phyloP scores from a whole-genome alignment of 1,140 invertebrate species.

The Babylonia areolata region DNA sequence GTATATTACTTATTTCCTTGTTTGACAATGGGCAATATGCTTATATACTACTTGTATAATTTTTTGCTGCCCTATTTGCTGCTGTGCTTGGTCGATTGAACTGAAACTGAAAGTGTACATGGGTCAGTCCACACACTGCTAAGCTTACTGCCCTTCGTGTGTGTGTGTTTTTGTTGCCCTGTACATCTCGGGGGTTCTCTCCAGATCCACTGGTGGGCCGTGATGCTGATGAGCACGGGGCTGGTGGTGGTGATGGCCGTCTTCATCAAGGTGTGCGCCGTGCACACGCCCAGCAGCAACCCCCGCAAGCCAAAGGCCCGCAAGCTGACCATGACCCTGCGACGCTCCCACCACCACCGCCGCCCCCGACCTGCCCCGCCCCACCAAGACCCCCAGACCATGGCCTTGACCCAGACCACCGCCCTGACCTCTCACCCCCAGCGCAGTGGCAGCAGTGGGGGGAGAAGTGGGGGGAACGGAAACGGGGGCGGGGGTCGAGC shows the following conservation, averaged over 20 bases:
- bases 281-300: constrained; percentile 98
- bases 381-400: background rate
- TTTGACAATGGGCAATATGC: no score
- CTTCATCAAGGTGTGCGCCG: constrained; percentile 99
- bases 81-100: no score
- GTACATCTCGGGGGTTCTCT: no score
- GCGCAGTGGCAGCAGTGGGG: background rate
- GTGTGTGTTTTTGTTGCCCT: background rate
- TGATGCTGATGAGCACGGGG: constrained; percentile 91
- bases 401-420: background rate
- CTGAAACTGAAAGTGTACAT: no score
- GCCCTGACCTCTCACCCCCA: constrained; percentile 22
- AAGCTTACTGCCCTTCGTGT: no score
- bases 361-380: background rate
- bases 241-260: constrained; percentile 97
- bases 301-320: constrained; percentile 79
- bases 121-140: no score
- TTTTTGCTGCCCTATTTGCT: no score
- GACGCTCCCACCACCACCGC: constrained; percentile 39
- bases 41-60: no score
- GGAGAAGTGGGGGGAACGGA: background rate
- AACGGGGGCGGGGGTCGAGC: background rate
- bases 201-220: constrained; percentile 97
- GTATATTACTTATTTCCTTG: no score
- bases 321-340: constrained; percentile 62